Evolutionary conservation across 2,888 invertebrate species (phyloP).

Genomic region (Argynnis bischoffii): DNA sequence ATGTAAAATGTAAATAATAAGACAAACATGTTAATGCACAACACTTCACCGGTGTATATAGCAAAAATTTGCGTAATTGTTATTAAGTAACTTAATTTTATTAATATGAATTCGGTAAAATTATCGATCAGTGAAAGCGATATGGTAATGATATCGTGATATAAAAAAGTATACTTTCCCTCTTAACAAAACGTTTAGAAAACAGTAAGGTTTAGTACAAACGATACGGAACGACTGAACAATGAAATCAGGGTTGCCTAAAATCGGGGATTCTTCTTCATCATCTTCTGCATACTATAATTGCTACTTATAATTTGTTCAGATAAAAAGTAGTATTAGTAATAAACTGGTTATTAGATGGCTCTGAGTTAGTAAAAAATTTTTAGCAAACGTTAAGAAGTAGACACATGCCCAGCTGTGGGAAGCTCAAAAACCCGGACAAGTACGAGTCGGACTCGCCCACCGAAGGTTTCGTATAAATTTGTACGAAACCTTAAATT

Average conservation of each 20-base stretch:
- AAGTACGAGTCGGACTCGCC: too few relatives aligned
- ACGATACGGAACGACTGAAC: conserved; percentile 33
- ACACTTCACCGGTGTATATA: neutral
- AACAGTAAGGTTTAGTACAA: conserved; percentile 37
- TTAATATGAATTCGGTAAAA: conserved; percentile 3
- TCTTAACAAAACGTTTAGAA: conserved; percentile 41
- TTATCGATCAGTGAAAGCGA: conserved; percentile 39
- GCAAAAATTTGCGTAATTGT: neutral
- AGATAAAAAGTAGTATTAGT: too few relatives aligned
- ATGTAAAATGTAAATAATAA: too few relatives aligned
- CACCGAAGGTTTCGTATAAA: too few relatives aligned
- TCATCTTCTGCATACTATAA: too few relatives aligned
- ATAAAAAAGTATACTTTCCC: conserved; percentile 39
- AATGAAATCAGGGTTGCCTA: conserved; percentile 28
- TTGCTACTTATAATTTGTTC: too few relatives aligned
- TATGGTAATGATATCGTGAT: conserved; percentile 32
- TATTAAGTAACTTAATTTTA: conserved; percentile 1
- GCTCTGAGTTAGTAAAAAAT: too few relatives aligned
- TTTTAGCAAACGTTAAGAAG: too few relatives aligned
- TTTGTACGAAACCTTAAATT: too few relatives aligned
- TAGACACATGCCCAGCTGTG: too few relatives aligned
- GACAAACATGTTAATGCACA: neutral
- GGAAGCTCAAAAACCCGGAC: too few relatives aligned
- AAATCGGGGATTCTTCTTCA: neutral
- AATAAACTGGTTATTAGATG: too few relatives aligned